Conservation (phyloP, 2,113 vertebrate genomes). For the Oreochromis aureus region DNA sequence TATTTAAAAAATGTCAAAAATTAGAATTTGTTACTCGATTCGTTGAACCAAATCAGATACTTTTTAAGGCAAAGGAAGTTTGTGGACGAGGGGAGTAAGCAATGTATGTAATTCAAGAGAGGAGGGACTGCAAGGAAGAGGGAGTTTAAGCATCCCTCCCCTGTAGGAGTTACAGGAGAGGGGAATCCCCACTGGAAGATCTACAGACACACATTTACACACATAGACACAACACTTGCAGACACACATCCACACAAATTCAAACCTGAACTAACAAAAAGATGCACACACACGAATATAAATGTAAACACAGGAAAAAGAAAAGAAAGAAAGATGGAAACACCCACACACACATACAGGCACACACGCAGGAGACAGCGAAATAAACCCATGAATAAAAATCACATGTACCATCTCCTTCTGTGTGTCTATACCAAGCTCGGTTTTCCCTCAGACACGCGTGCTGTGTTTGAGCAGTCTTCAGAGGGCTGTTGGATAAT, state of each 20-base stretch:
- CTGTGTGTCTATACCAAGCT: not conserved
- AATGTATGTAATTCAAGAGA: not conserved
- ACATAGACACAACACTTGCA: conserved; percentile 6
- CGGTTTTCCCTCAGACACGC: not conserved
- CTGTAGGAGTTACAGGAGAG: conserved; percentile 37
- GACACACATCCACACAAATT: not conserved
- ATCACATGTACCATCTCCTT: not conserved
- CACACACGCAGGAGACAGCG: not conserved
- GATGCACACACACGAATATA: not conserved
- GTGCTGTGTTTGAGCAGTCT: conserved; percentile 39
- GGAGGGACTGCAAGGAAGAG: not conserved
- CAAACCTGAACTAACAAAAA: conserved; percentile 5
- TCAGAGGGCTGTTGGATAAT: conserved; percentile 55
- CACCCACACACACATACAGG: not conserved
- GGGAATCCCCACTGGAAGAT: conserved; percentile 41
- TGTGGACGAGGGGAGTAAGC: not conserved
- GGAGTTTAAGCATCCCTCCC: conserved; percentile 46
- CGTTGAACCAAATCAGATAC: not conserved
- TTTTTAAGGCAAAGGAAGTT: not conserved
- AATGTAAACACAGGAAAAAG: conserved; percentile 16
- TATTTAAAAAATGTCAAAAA: not conserved
- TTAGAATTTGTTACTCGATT: not conserved
- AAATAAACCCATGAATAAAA: not conserved
- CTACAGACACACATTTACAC: conserved; percentile 32
- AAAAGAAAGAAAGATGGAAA: not conserved